Percentiles rank a stretch among this genome's conserved stretches.
Conservation (phyloP, 2,888 invertebrate species). For the Nysson spinosus region DNA sequence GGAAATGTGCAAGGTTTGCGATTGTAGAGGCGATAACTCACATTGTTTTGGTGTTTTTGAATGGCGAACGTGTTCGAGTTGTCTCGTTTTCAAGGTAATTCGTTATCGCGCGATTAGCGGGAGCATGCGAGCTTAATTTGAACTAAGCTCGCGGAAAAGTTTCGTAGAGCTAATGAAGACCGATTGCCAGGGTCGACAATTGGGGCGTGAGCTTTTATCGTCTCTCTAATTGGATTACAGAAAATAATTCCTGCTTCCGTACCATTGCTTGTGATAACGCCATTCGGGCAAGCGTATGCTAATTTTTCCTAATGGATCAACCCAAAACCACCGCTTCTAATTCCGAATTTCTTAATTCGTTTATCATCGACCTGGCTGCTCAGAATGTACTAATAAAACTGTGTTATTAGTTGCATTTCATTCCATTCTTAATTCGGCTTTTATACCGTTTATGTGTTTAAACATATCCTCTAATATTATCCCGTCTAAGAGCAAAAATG, state of each 20-base stretch:
- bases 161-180: conserved; percentile 64
- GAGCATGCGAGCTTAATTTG: conserved; percentile 64
- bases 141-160: conserved; percentile 64
- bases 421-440: too few species aligned
- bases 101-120: conserved; percentile 69
- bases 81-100: conserved; percentile 44
- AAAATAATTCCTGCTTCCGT: conserved; percentile 62
- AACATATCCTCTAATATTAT: too few species aligned
- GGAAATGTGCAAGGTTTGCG: too few species aligned
- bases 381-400: too few species aligned
- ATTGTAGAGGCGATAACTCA: too few species aligned
- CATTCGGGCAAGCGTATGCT: conserved; percentile 47
- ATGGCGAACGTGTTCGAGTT: too few species aligned
- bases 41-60: too few species aligned
- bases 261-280: conserved; percentile 50
- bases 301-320: conserved; percentile 56
- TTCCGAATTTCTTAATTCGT: too few species aligned
- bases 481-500: too few species aligned
- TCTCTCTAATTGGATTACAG: conserved; percentile 61
- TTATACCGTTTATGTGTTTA: too few species aligned
- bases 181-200: conserved; percentile 57
- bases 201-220: conserved; percentile 61
- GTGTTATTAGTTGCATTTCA: too few species aligned
- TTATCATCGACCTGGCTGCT: too few species aligned
- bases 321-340: conserved; percentile 43